These are phyloP conservation scores for Alectura lathami DNA, from an alignment of 2,113 vertebrate genomes.

Conservation along the genomic window DNA sequence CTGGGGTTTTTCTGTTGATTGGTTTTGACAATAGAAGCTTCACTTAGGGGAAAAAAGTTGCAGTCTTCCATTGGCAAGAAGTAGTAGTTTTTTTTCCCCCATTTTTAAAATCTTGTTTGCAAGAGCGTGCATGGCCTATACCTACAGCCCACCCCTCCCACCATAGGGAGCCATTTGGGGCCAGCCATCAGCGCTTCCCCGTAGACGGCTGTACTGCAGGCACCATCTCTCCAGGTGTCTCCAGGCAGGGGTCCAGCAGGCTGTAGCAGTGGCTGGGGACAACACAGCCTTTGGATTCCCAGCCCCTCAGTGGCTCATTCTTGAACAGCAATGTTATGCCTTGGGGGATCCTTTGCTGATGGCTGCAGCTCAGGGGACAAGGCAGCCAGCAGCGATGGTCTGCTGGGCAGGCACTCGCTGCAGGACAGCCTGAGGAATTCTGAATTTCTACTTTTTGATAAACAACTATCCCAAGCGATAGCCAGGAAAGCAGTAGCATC, in stretches of 20 bases:
- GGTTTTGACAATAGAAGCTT: background rate
- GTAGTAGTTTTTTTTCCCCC: background rate
- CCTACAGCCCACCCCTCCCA: background rate
- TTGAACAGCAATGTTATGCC: fast-evolving
- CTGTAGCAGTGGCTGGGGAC: background rate
- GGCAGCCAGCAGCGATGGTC: background rate
- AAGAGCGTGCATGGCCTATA: background rate
- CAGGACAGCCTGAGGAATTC: background rate
- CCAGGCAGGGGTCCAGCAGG: background rate
- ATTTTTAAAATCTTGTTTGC: background rate
- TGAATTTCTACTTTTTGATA: background rate
- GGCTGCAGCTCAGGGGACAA: background rate
- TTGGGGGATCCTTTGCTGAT: background rate
- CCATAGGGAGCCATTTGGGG: background rate
- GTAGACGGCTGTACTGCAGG: no score
- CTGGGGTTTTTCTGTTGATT: background rate
- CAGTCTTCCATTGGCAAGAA: background rate
- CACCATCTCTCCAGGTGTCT: background rate
- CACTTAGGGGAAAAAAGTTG: background rate
- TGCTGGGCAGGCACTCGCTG: fast-evolving
- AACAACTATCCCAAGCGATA: background rate
- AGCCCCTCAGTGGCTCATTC: background rate
- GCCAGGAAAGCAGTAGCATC: background rate
- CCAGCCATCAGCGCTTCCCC: background rate
- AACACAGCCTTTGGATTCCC: background rate